phyloP scores from a whole-genome alignment of 2,113 vertebrate genomes.

The Pluvialis apricaria region DNA sequence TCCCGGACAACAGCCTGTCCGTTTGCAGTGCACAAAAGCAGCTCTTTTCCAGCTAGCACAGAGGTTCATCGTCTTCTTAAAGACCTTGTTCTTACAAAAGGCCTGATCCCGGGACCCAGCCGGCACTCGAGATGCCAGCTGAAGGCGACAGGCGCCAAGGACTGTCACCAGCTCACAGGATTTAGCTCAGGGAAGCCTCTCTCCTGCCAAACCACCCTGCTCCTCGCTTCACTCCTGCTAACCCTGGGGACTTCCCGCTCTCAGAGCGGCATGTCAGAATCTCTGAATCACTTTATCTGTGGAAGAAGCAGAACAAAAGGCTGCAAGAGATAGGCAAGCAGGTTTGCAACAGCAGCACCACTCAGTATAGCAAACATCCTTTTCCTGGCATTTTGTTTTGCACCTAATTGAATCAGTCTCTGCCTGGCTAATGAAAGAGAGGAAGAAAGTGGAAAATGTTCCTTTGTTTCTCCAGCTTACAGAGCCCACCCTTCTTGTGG shows the following conservation, averaged over 20 bases:
- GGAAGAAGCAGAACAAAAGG: constrained; percentile 15
- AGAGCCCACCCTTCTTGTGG: neutral
- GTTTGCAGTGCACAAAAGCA: neutral
- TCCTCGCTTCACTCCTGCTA: neutral
- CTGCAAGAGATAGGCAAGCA: neutral
- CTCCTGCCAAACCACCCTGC: neutral
- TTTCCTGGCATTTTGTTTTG: constrained; percentile 26
- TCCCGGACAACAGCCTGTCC: neutral
- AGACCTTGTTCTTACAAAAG: neutral
- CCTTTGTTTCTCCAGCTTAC: neutral
- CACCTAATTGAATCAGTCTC: neutral
- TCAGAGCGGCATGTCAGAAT: neutral
- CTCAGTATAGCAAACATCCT: neutral
- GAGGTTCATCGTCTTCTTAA: neutral
- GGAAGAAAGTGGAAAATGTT: neutral
- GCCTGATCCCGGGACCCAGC: neutral
- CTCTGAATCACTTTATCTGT: constrained; percentile 3
- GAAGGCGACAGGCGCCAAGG: neutral
- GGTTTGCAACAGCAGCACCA: neutral
- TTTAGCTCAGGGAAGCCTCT: neutral
- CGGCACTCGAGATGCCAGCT: neutral
- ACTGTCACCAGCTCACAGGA: neutral
- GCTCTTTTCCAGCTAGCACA: neutral
- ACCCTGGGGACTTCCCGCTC: neutral
- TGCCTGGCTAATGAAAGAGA: neutral